Percentiles rank a stretch among this genome's conserved stretches.
phyloP scores from a whole-genome alignment of 2,797 vertebrate genomes.

The Cheirogaleus major region DNA sequence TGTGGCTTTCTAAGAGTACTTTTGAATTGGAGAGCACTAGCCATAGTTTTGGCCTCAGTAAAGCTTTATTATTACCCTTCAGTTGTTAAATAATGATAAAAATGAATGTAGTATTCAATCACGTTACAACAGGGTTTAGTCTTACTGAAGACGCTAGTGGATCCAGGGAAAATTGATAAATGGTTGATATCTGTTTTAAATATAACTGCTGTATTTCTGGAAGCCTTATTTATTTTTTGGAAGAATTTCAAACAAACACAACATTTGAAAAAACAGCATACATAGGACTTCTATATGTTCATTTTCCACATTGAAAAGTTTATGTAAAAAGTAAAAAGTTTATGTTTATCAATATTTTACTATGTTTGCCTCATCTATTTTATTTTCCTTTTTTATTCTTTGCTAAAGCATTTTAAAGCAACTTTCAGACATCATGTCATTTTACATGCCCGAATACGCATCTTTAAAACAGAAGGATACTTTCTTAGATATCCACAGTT shows the following conservation, averaged over 20 bases:
- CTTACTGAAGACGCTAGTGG: background rate
- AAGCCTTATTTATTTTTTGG: background rate
- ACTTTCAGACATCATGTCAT: background rate
- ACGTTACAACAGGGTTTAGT: background rate
- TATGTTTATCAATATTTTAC: background rate
- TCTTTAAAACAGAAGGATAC: background rate
- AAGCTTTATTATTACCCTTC: background rate
- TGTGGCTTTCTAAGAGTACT: background rate
- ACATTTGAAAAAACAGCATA: background rate
- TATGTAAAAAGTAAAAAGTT: background rate
- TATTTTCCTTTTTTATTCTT: conserved; percentile 20
- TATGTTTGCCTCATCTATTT: background rate
- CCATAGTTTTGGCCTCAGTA: background rate
- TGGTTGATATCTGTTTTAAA: background rate
- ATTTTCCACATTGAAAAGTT: background rate
- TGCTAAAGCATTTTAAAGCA: background rate
- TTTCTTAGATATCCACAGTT: background rate
- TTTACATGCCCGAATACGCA: background rate
- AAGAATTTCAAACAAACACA: background rate
- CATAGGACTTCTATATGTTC: background rate
- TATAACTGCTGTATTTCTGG: background rate
- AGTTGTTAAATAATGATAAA: background rate
- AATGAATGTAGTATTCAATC: background rate
- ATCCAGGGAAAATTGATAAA: background rate
- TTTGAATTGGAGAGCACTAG: background rate